phyloP scores from a whole-genome alignment of 1,140 invertebrate species.

The Gryon sp. region DNA sequence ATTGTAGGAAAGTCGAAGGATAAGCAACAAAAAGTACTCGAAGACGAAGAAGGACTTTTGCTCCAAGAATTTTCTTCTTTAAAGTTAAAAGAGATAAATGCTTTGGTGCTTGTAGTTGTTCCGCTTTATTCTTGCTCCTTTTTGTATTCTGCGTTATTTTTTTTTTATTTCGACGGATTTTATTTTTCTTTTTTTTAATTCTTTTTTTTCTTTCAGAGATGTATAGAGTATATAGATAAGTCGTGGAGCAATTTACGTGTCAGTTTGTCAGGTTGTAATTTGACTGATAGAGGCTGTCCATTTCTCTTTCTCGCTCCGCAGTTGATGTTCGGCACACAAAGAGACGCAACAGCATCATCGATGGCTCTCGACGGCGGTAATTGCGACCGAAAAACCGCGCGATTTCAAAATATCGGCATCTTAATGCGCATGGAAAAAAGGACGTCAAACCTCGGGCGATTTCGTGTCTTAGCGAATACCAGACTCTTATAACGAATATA shows the following conservation, averaged over 20 bases:
- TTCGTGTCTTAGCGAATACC: slow-evolving; percentile 55
- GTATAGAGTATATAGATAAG: slow-evolving; percentile 69
- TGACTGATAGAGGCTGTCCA: slow-evolving; percentile 71
- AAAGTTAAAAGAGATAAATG: slow-evolving; percentile 42
- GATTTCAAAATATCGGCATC: slow-evolving; percentile 76
- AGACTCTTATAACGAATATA: slow-evolving; percentile 30
- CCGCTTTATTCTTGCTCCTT: slow-evolving; percentile 11
- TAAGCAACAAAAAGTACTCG: slow-evolving; percentile 31
- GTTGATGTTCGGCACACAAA: slow-evolving; percentile 58
- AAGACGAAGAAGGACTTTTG: too few species aligned
- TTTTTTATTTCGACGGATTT: slow-evolving; percentile 29
- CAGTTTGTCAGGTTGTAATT: slow-evolving; percentile 77
- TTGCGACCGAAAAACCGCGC: slow-evolving; percentile 74
- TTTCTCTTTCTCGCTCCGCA: slow-evolving; percentile 57
- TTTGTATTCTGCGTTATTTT: slow-evolving; percentile 16
- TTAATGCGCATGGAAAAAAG: slow-evolving; percentile 65
- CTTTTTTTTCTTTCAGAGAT: slow-evolving; percentile 50
- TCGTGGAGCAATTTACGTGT: slow-evolving; percentile 75
- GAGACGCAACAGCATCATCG: slow-evolving; percentile 58
- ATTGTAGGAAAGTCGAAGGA: slow-evolving; percentile 30
- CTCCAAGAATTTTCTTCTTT: slow-evolving; percentile 47
- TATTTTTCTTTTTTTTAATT: slow-evolving; percentile 49
- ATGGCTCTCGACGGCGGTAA: slow-evolving; percentile 69
- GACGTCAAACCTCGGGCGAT: slow-evolving; percentile 46
- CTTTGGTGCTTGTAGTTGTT: slow-evolving; percentile 44